Evolutionary conservation across 2,113 vertebrate species (phyloP), one percentile per base, ranked within the genome.

Genomic region (Capricornis sumatraensis): DNA sequence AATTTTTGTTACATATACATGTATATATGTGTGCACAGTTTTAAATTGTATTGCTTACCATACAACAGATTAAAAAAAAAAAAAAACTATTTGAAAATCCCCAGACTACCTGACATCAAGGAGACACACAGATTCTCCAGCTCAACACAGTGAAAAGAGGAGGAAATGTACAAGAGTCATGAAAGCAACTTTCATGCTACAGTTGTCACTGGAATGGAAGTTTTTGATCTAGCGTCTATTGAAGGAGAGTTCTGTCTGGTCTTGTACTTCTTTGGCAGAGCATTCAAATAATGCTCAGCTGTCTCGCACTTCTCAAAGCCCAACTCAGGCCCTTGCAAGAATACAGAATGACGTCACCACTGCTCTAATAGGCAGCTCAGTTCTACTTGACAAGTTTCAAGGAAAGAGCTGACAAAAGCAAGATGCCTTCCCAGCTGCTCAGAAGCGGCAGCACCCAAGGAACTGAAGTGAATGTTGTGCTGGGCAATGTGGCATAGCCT

Each of bases 371-470:
- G 87, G 52, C 62, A 98, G 71, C 40, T 92, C 28, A 95, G n/a
- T 30, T 96, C 43, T 19, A 81, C 45, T 96, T 96, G 81, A 90
- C 84, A 90, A 55, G 58, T 84, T 95, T 85, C 17, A 50, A 67
- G 64, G 19, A 94, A 97, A 97, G 45, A 28, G 90, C 53, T 95
- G 90, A 96, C 84, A 95, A 81, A 93, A 93, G 90, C 92, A 96
- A 94, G 71, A 95, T 94, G 55, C 21, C 12, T 94, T 47, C 60
- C 83, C 62, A 84, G 87, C 40, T 96, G 36, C 83, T 88, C 40
- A 33, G n/a, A 52, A 95, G 87, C 94, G 91, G 30, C 25, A 88
- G 25, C 25, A 87, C 57, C 36, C 55, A 86, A 93, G 67, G n/a
- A 94, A 95, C 21, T 52, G 33, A 92, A 78, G 57, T 17, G 95